Base-by-base conservation (phyloP, 2,888 invertebrate species). In the Dermolepida albohirtum region DNA sequence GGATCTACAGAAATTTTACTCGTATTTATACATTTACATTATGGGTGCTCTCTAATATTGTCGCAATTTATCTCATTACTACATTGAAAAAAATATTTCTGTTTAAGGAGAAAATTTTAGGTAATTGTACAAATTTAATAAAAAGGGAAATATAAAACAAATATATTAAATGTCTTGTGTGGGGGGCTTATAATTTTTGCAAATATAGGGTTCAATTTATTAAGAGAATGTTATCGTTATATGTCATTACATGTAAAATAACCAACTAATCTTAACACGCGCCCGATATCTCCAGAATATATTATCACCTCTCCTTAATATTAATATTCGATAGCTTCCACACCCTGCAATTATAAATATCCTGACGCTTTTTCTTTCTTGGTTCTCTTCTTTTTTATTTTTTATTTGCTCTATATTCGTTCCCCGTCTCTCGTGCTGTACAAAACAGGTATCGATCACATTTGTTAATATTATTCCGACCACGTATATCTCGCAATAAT, bases 271-370 rank as follows among this genome's bases (percentile, higher is more conserved):
- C 52, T 41, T 43, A 51, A 29, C 51, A 29, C 22, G 66, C 62
- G 34, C 62, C 41, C 59, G 66, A 67, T 69, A 69, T 71, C 47
- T 67, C 68, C 52, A 67, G 69, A 71, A 69, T 69, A 71, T 39
- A 71, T 71, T 71, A 71, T 50, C 69, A 71, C 69, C 71, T 69
- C 55, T 64, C 68, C 68, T 66, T 54, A 49, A 51, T 66, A 71
- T 65, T 63, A 64, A 66, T 70, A 70, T 64, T 50, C 62, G 39
- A 62, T 49, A 54, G 43, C 62, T 54, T 65, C 16, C 67, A 55
- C 70, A 49, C 70, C 70, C 66, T 57, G 64, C 66, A 70, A 70
- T 71, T 71, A 71, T 67, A 71, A 69, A 55, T 50, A 34, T 41
- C 55, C 22, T 41, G 66, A 59, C 40, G 49, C 43, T 49, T 14